phyloP scores from a whole-genome alignment of 2,113 vertebrate species.

The Pluvialis apricaria region DNA sequence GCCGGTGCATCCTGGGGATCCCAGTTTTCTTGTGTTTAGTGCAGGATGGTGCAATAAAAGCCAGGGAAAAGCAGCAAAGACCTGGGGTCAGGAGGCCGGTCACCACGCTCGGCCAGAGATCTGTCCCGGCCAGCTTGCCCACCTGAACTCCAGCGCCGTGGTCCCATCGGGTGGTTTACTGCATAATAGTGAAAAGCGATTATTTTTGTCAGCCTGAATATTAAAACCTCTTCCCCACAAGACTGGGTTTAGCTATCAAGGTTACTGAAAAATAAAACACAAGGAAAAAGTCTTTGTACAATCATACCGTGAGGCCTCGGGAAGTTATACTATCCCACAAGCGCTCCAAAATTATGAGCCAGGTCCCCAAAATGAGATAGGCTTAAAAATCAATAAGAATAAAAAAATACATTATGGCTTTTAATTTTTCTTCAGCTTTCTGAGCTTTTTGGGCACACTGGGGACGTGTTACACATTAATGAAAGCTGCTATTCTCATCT shows the following conservation, averaged over 20 bases:
- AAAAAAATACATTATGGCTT: slow-evolving; percentile 46
- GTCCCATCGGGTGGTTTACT: not conserved
- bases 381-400: slow-evolving; percentile 67
- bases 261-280: slow-evolving; percentile 45
- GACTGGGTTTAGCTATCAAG: slow-evolving; percentile 28
- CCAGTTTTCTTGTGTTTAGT: not conserved
- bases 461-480: slow-evolving; percentile 42
- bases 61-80: not conserved
- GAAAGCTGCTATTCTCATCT: slow-evolving; percentile 57
- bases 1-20: not conserved
- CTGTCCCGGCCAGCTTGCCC: not conserved
- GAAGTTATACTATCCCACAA: slow-evolving; percentile 10
- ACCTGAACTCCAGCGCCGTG: accelerated
- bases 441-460: slow-evolving; percentile 30
- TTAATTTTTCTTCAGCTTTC: slow-evolving; percentile 59
- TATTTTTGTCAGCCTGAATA: slow-evolving; percentile 23
- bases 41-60: not conserved
- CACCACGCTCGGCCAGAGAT: not conserved
- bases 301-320: not conserved
- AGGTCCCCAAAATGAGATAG: slow-evolving; percentile 33
- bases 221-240: not conserved
- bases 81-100: not conserved
- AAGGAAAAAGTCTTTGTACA: slow-evolving; percentile 15
- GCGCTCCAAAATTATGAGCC: not conserved
- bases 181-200: not conserved